Evolutionary conservation across 2,797 vertebrate genomes (phyloP), one percentile per base, ranked within the genome.

Genomic region (Xyrichtys novacula): DNA sequence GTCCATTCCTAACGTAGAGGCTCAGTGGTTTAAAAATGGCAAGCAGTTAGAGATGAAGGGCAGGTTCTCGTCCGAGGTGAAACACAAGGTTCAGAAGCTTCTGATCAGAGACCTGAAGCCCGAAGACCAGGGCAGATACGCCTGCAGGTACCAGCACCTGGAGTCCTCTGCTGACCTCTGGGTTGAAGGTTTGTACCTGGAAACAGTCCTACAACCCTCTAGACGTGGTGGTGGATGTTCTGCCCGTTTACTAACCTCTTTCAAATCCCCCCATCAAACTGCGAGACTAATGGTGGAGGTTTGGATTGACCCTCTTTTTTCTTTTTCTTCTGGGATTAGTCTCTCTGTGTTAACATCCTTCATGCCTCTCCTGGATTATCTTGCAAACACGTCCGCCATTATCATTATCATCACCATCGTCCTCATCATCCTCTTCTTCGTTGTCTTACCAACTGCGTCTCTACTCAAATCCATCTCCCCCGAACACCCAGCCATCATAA

Each of bases 1-100:
- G 88, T 98, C 97, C 84, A 89, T 98, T 76, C 97, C 97, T 81
- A 96, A 98, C 73, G 94, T 95, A 73, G 95, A 96, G 85, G 95
- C 95, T 39, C 93, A 97, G 76, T 98, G 97, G 97, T 97, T 95
- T 90, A 96, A 91, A 92, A 96, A 98, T 34, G 96, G 96, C 73
- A 93, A 94, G 89, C 89, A 91, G 75, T 93, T 98, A 94, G 96
- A 96, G 74, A 93, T 95, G 86, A 94, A 94, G 80, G 94, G 94
- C 65, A 94, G 96, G 90, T 96, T 95, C 73, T 91, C 92, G 56
- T 96, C 94, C 19, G 95, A 97, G 85, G 95, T 98, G 43, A 93
- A 95, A 65, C 95, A 97, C 91, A 97, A 97, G 86, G 91, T 96
- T 71, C 97, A 98, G 75, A 98, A 96, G 83, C 94, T 99, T 68